Evolutionary conservation across 2,113 vertebrate species (phyloP), one percentile per base, ranked within the genome.

Genomic region (Carassius gibelio): DNA sequence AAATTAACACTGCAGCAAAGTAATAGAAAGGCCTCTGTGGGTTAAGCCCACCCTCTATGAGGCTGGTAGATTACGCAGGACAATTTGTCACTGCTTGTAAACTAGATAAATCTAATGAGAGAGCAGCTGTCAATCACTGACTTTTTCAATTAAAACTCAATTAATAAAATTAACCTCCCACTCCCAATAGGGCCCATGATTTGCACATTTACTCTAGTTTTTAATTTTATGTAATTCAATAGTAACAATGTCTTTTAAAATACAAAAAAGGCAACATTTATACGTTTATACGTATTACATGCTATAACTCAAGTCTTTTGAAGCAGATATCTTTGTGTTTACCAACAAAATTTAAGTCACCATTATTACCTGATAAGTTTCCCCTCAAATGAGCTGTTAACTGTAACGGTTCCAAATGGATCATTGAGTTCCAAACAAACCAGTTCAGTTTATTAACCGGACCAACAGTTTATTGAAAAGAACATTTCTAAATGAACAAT

Each of bases 81-180:
- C 79, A 81, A 81, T 48, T 64, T 64, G 36, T 80, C 78, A 64
- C 36, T 3, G 23, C 61, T 68, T 38, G 36, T 66, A 81, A 81
- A 68, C 42, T 48, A 50, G 42, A 81, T 50, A 66, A 81, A 5
- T 48, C 59, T 62, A 80, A 81, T 50, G n/a, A 81, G 62, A 68
- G 61, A 81, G 15, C n/a, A 48, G 23, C 79, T 2, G 61, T 50
- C 79, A 50, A 68, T 81, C 42, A 81, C 74, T 17, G 45, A 75
- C 7, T 17, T 66, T 62, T 66, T 68, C 79, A 66, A 81, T 81
- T 81, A 50, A 81, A 66, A 66, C 38, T 81, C 42, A 66, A 81
- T 50, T 66, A 66, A 66, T 11, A 48, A 42, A 48, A 42, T 23
- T 11, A 45, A 81, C 23, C n/a, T 61, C 9, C 2, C 30, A 11